These are phyloP conservation scores for Hippasteria phrygiana DNA, from an alignment of 53 echinoderm and acorn worm genomes.

Conservation along the genomic window DNA sequence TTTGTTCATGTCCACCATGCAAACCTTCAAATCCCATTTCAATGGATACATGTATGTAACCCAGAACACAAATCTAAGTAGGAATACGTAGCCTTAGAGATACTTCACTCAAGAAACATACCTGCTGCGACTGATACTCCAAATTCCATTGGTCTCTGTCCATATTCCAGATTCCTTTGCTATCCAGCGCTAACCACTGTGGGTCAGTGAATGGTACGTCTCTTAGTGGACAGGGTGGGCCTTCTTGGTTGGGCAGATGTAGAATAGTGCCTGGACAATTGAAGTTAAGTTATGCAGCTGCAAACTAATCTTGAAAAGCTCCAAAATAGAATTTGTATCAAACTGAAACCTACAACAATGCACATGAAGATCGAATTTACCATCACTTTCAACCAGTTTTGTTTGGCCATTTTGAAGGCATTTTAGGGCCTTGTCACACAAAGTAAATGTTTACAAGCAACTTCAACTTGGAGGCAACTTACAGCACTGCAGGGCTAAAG, in stretches of 20 bases:
- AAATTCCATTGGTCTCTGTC: conserved; percentile 46
- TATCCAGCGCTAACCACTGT: conserved; percentile 36
- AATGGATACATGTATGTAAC: too few relatives aligned
- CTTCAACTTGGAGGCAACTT: too few relatives aligned
- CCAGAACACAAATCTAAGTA: too few relatives aligned
- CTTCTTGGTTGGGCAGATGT: conserved; percentile 57
- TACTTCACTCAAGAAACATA: not conserved
- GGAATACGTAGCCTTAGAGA: too few relatives aligned
- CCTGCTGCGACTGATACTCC: conserved; percentile 47
- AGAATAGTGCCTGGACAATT: conserved; percentile 59
- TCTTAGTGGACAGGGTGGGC: conserved; percentile 42
- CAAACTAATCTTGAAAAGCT: not conserved
- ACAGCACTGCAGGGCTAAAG: too few relatives aligned
- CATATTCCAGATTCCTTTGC: conserved; percentile 67
- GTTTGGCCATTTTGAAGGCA: too few relatives aligned
- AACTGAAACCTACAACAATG: not conserved
- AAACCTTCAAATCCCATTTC: too few relatives aligned
- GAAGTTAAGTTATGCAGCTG: not conserved
- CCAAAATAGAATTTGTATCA: not conserved
- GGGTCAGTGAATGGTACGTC: conserved; percentile 32
- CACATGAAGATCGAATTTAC: not conserved
- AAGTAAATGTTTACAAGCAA: too few relatives aligned
- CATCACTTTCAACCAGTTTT: too few relatives aligned
- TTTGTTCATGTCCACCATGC: too few relatives aligned
- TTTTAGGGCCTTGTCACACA: too few relatives aligned